Evolutionary conservation across 1,140 invertebrate genomes (phyloP).

Genomic region (Heliconius eleuchia): DNA sequence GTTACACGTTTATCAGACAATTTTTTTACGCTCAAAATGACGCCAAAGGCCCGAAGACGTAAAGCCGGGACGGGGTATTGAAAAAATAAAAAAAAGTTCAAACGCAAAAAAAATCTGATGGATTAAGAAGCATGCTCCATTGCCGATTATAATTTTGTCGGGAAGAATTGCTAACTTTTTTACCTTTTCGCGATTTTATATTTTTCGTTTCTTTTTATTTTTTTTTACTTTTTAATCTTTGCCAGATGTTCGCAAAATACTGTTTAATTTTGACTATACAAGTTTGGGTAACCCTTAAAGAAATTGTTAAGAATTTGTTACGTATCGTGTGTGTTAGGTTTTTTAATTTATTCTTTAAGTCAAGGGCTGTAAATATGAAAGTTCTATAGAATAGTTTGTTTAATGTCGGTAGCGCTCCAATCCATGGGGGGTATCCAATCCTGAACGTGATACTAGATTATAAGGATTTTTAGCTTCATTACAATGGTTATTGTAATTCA

Average conservation of each 20-base stretch:
- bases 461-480: not conserved
- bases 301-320: conserved; percentile 26
- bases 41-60: conserved; percentile 55
- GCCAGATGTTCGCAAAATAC: conserved; percentile 64
- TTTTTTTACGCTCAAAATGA: conserved; percentile 46
- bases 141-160: conserved; percentile 68
- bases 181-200: conserved; percentile 50
- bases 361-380: conserved; percentile 1
- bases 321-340: not conserved
- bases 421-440: conserved; percentile 36
- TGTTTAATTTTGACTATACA: conserved; percentile 61
- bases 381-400: not conserved
- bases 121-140: conserved; percentile 70
- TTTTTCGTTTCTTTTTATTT: conserved; percentile 28
- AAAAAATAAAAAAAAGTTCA: conserved; percentile 44
- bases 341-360: not conserved
- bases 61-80: conserved; percentile 44
- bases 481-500: conserved; percentile 3
- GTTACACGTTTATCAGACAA: conserved; percentile 33
- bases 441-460: conserved; percentile 7
- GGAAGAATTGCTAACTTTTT: conserved; percentile 53
- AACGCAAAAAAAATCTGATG: conserved; percentile 46
- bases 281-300: conserved; percentile 37
- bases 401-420: conserved; percentile 14
- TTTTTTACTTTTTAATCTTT: conserved; percentile 42